These are phyloP conservation scores for Benitochromis conjunctus DNA, from an alignment of 2,113 vertebrate species.

Conservation along the genomic window DNA sequence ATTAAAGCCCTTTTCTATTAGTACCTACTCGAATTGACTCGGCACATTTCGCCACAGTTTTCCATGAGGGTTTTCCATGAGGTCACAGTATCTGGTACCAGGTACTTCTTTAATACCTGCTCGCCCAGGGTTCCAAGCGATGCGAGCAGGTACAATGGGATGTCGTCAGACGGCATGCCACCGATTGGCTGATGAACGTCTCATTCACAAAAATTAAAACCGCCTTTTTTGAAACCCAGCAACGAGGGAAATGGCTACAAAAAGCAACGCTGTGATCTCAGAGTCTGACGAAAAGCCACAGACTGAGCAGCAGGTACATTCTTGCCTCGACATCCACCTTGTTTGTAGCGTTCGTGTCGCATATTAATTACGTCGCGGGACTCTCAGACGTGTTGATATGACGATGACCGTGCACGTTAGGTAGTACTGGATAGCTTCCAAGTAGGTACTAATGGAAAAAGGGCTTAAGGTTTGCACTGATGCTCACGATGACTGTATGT, in stretches of 20 bases:
- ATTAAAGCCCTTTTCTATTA: not conserved
- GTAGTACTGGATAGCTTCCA: not conserved
- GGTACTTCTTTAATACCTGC: not conserved
- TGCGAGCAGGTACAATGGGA: not conserved
- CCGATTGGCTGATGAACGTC: not conserved
- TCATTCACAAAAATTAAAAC: not conserved
- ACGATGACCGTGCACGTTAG: not conserved
- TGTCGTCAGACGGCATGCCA: not conserved
- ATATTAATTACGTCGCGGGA: not conserved
- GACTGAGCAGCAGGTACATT: not conserved
- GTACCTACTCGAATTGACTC: not conserved
- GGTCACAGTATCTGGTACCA: not conserved
- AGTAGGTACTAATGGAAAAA: not conserved
- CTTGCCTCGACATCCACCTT: not conserved
- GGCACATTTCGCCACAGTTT: not conserved
- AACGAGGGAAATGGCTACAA: not conserved
- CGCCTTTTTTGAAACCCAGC: not conserved
- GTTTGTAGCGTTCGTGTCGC: not conserved
- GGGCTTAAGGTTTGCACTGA: not conserved
- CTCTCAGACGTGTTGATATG: not conserved
- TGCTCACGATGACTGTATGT: not conserved
- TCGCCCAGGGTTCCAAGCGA: not conserved
- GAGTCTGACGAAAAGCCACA: not conserved
- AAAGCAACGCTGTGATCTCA: not conserved
- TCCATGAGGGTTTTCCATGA: not conserved